A percentile compares a stretch with the other conserved stretches of the same genome.
Evolutionary conservation across 1,140 invertebrate genomes (phyloP).

Genomic region (Trichogramma pretiosum): DNA sequence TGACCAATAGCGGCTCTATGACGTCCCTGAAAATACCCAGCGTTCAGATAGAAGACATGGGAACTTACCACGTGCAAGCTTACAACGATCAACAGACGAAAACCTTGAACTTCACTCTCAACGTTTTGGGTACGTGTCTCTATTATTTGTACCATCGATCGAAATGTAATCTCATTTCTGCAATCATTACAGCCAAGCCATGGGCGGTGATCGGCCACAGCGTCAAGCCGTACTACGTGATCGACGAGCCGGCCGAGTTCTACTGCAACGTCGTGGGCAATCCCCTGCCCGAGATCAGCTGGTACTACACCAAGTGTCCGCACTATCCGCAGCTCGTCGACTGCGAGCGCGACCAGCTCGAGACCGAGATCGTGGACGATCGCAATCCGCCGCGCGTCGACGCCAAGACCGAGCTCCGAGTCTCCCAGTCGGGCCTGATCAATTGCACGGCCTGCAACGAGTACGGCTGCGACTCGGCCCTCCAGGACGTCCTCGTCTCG

Average conservation of each 20-base stretch:
- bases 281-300: constrained; percentile 45
- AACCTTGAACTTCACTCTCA: constrained; percentile 26
- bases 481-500: constrained; percentile 26
- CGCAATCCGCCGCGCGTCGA: no score
- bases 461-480: constrained; percentile 23
- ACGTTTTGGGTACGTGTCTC: constrained; percentile 25
- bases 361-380: no score
- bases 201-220: no score
- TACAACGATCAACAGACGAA: constrained; percentile 20
- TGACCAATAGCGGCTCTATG: constrained; percentile 8
- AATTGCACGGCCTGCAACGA: constrained; percentile 29
- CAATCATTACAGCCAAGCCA: no score
- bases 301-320: constrained; percentile 24
- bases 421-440: constrained; percentile 26
- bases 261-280: constrained; percentile 40
- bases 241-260: constrained; percentile 33
- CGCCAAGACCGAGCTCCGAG: no score
- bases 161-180: no score
- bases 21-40: constrained; percentile 23
- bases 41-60: constrained; percentile 24
- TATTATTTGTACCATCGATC: no score
- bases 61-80: constrained; percentile 25
- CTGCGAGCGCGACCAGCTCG: no score
- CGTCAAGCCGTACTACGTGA: constrained; percentile 38
- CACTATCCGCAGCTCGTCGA: neutral